Conservation (phyloP, 2,888 invertebrate genomes). For the Maniola hyperantus region DNA sequence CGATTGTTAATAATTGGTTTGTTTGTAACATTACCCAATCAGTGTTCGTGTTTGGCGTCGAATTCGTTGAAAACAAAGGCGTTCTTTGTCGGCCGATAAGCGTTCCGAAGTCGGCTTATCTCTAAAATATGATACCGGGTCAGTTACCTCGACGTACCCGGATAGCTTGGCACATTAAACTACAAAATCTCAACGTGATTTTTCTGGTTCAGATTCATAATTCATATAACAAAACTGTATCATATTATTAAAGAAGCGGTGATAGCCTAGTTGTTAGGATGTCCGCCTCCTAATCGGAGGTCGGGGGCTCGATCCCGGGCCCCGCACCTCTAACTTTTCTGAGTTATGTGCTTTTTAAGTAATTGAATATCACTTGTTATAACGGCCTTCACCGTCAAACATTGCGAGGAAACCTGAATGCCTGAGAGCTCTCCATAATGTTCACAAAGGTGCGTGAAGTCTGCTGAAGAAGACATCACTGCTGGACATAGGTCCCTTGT, state of each 20-base stretch:
- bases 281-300: too few species aligned
- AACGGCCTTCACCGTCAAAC: too few species aligned
- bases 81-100: slow-evolving; percentile 74
- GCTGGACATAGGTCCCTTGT: too few species aligned
- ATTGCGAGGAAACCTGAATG: too few species aligned
- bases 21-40: slow-evolving; percentile 58
- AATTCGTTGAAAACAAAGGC: slow-evolving; percentile 75
- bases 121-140: slow-evolving; percentile 66
- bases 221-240: neutral
- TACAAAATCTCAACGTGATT: slow-evolving; percentile 46
- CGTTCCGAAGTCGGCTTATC: slow-evolving; percentile 71
- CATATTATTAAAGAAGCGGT: neutral
- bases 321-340: too few species aligned
- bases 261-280: too few species aligned
- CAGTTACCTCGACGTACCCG: slow-evolving; percentile 65
- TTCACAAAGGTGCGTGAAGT: too few species aligned
- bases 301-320: too few species aligned
- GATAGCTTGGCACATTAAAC: slow-evolving; percentile 55
- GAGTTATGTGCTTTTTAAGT: too few species aligned
- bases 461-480: too few species aligned
- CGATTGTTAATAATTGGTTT: slow-evolving; percentile 20
- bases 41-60: slow-evolving; percentile 56
- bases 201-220: slow-evolving; percentile 34
- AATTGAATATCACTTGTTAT: too few species aligned
- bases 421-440: too few species aligned